These are phyloP conservation scores for Pitangus sulphuratus DNA, from an alignment of 2,797 vertebrate genomes.

Conservation along the genomic window DNA sequence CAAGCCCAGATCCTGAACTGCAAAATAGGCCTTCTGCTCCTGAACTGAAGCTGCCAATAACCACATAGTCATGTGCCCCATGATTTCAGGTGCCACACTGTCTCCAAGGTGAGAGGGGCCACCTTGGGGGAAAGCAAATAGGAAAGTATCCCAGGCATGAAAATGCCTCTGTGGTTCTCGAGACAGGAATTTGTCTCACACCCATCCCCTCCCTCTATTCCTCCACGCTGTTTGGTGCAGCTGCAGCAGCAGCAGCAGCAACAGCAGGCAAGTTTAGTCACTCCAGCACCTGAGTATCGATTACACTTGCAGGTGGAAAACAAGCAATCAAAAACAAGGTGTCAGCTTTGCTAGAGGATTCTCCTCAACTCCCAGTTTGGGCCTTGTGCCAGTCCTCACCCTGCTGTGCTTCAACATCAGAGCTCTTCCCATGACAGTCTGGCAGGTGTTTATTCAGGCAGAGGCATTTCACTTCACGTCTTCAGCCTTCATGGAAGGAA, in stretches of 20 bases:
- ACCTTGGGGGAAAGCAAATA: slow-evolving; percentile 57
- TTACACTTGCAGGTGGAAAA: slow-evolving; percentile 38
- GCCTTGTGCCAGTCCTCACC: not conserved
- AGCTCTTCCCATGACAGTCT: not conserved
- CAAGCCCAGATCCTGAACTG: not conserved
- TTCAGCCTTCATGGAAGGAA: not conserved
- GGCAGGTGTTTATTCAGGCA: not conserved
- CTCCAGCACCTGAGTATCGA: slow-evolving; percentile 13
- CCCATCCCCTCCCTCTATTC: slow-evolving; percentile 54
- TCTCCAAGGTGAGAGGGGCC: slow-evolving; percentile 37
- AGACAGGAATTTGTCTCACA: slow-evolving; percentile 66
- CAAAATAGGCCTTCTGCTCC: not conserved
- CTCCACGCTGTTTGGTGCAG: not conserved
- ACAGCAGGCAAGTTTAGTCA: slow-evolving; percentile 44
- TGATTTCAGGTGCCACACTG: slow-evolving; percentile 31
- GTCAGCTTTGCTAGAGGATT: slow-evolving; percentile 14
- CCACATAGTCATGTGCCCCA: not conserved
- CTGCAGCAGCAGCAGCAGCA: slow-evolving; percentile 26
- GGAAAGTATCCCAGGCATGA: slow-evolving; percentile 67
- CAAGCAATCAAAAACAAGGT: not conserved
- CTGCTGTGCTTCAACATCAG: not conserved
- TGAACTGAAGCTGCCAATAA: slow-evolving; percentile 25
- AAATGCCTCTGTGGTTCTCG: slow-evolving; percentile 48
- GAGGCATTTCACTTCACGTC: not conserved
- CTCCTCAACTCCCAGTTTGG: not conserved